Conservation (phyloP, 1,140 invertebrate genomes). For the Drosophila parvula region DNA sequence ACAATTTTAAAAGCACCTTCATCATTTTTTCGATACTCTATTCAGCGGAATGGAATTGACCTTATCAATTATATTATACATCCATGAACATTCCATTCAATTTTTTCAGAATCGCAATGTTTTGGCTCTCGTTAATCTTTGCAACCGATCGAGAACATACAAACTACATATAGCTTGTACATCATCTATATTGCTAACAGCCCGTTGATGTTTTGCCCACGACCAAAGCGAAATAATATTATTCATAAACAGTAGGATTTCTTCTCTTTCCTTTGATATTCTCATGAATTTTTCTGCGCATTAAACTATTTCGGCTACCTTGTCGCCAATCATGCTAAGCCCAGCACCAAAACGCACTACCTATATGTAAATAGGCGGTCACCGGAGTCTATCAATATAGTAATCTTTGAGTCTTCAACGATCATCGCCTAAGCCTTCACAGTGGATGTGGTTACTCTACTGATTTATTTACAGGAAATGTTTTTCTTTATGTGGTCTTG, state of each 20-base stretch:
- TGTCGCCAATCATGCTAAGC: background rate
- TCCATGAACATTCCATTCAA: no score
- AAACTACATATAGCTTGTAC: background rate
- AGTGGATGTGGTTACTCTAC: background rate
- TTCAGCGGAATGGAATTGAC: background rate
- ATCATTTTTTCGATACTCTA: background rate
- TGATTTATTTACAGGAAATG: no score
- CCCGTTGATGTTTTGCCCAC: background rate
- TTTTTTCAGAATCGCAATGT: background rate
- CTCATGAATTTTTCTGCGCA: background rate
- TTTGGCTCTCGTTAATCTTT: background rate
- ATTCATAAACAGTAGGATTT: constrained; percentile 1
- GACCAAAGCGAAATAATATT: background rate
- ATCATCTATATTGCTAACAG: background rate
- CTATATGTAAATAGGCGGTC: background rate
- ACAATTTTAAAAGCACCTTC: background rate
- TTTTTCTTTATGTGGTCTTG: no score
- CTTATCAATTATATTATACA: background rate
- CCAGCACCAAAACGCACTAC: background rate
- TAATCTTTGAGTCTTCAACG: constrained; percentile 48
- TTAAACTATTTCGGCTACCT: constrained; percentile 2
- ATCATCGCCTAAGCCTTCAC: constrained; percentile 35
- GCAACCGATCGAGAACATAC: background rate
- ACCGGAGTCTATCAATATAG: constrained; percentile 4
- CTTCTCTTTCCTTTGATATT: background rate